These are phyloP conservation scores for Hypothenemus hampei DNA, from an alignment of 1,140 invertebrate species.

Conservation along the genomic window DNA sequence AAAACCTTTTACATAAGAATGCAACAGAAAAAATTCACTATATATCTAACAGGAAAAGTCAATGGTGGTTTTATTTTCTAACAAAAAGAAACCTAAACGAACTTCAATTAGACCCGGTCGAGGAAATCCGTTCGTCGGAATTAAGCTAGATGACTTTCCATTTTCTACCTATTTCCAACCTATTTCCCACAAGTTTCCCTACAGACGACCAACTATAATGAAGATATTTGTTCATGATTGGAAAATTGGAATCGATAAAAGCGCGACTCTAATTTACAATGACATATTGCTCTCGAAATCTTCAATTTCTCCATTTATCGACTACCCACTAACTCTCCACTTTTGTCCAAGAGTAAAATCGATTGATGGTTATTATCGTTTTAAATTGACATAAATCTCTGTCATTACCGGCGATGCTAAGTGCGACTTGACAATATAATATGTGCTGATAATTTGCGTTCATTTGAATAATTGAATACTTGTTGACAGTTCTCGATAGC, in stretches of 20 bases:
- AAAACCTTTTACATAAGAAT: background rate
- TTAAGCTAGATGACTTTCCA: slow-evolving; percentile 23
- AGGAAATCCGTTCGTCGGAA: slow-evolving; percentile 13
- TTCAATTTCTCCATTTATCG: too few relatives aligned
- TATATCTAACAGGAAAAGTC: slow-evolving; percentile 16
- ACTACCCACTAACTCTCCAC: too few relatives aligned
- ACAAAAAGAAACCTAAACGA: slow-evolving; percentile 18
- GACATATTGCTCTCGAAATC: too few relatives aligned
- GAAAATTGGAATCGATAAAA: slow-evolving; percentile 5
- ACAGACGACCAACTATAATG: slow-evolving; percentile 11
- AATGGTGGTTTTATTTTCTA: slow-evolving; percentile 23
- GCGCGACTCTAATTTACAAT: too few relatives aligned
- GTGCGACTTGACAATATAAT: too few relatives aligned
- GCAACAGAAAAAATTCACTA: slow-evolving; percentile 1
- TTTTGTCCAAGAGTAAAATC: too few relatives aligned
- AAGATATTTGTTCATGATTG: slow-evolving; percentile 9
- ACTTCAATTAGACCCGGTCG: slow-evolving; percentile 18
- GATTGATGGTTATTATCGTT: too few relatives aligned
- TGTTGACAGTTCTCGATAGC: too few relatives aligned
- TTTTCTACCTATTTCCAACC: slow-evolving; percentile 13
- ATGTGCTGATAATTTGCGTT: too few relatives aligned
- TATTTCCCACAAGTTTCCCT: slow-evolving; percentile 5
- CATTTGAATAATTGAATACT: too few relatives aligned
- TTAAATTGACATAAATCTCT: too few relatives aligned
- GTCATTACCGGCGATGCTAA: too few relatives aligned